Evolutionary conservation across 2,797 vertebrate species (phyloP).

Genomic region (Pipistrellus nathusii): DNA sequence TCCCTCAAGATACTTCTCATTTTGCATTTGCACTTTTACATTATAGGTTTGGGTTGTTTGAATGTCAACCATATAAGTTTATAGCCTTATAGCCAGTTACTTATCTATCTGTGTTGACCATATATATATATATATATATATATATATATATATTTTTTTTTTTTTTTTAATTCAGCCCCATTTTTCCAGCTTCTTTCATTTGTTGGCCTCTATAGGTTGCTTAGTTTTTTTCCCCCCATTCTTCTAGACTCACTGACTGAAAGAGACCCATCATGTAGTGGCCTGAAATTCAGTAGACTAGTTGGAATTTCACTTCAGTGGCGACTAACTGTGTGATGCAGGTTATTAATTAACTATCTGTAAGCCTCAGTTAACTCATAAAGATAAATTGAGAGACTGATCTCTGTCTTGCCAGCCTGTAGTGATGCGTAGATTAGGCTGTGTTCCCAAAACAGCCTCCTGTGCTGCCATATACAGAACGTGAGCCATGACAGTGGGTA

Average conservation of each 20-base stretch:
- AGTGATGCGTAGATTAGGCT: neutral
- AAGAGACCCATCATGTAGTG: neutral
- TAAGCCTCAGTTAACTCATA: neutral
- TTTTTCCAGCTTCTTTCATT: neutral
- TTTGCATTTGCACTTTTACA: neutral
- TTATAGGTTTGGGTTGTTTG: neutral
- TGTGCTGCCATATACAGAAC: fast-evolving
- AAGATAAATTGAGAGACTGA: neutral
- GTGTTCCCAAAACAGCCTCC: neutral
- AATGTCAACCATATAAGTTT: neutral
- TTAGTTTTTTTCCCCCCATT: neutral
- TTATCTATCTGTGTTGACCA: neutral
- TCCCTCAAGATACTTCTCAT: neutral
- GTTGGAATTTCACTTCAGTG: neutral
- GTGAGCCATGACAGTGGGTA: fast-evolving
- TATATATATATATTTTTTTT: no score
- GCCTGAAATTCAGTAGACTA: neutral
- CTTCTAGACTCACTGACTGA: neutral
- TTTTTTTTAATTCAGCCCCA: neutral
- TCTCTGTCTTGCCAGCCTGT: neutral
- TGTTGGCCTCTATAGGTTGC: neutral
- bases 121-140: no score
- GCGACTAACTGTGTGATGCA: neutral
- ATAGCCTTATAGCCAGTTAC: neutral
- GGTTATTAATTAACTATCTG: neutral